Base-by-base conservation (phyloP, 2,888 invertebrate species). In the Amaurobius ferox region DNA sequence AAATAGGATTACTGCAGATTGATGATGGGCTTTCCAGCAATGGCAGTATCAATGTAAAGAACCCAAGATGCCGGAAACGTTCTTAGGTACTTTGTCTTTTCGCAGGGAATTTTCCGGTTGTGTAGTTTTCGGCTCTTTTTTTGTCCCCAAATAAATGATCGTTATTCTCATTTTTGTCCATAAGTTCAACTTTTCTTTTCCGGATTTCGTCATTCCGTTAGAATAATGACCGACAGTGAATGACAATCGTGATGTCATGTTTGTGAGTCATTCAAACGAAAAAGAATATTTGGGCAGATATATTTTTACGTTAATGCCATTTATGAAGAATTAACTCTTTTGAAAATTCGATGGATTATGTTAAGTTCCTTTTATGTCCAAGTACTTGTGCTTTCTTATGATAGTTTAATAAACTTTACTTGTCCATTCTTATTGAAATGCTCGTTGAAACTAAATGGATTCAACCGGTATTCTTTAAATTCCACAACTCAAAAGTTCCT, bases 151-250 rank as follows among this genome's bases (percentile, higher is more conserved):
- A 66, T 66, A 35, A 32, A 66, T 66, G 66, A 35, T 66, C 66
- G 19, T 66, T 32, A 66, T 66, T 66, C 66, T 66, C 32, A 66
- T 32, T 66, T 66, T 66, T 35, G 66, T 66, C 66, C 32, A 32
- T 66, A 29, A 66, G 66, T 35, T 7, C 32, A 32, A 23, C 23
- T 35, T 32, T 35, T 35, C 32, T 32, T 66, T 32, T 66, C 66
- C 66, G 30, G 66, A 32, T 32, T 66, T 66, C 23, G 66, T 66
- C 35, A 66, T 66, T 9, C 66, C 32, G 66, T 66, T 66, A 66
- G 35, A 35, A 11, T 55, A 55, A 55, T 55, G 23, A n/a, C 11
- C 55, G 13, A 6, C 6, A 6, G 23, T 55, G 19, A 23, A 23
- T 55, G 19, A 3, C 55, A 23, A 11, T 23, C 23, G 2, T 23